A percentile compares a stretch with the other conserved stretches of the same genome.
These are phyloP conservation scores for Tapera naevia DNA, from an alignment of 2,797 vertebrate genomes.

Conservation along the genomic window DNA sequence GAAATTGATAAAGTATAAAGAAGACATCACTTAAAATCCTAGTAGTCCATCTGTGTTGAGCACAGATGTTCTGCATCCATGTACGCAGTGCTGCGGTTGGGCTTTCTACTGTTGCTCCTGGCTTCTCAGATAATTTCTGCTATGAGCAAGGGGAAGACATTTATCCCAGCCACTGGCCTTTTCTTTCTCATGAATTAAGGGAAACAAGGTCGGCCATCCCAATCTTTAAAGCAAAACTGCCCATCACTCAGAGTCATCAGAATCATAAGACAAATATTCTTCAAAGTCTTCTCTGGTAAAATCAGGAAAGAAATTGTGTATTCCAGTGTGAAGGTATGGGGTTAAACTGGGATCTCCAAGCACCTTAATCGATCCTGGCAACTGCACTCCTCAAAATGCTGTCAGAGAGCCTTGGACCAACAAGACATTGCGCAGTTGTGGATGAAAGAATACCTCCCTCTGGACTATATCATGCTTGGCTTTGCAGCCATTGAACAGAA, in stretches of 20 bases:
- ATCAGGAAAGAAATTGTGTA: background rate
- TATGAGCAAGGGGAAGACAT: background rate
- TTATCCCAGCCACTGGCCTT: background rate
- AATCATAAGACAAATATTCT: background rate
- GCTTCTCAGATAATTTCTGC: background rate
- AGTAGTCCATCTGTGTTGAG: background rate
- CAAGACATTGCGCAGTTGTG: background rate
- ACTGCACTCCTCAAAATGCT: background rate
- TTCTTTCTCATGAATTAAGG: background rate
- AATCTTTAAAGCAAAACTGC: constrained; percentile 9
- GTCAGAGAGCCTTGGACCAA: background rate
- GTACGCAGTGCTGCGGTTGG: background rate
- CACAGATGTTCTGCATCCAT: background rate
- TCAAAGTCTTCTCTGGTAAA: background rate
- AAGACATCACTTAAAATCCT: background rate
- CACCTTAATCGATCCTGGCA: background rate
- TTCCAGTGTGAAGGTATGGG: background rate
- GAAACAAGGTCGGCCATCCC: constrained; percentile 2
- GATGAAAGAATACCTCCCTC: background rate
- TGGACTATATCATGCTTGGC: background rate
- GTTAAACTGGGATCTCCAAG: background rate
- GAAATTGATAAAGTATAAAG: constrained; percentile 39
- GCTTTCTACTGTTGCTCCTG: background rate
- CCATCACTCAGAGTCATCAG: background rate
- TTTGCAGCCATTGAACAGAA: background rate